These are phyloP conservation scores for Melanotus villosus DNA, from an alignment of 2,888 invertebrate genomes.

Conservation along the genomic window DNA sequence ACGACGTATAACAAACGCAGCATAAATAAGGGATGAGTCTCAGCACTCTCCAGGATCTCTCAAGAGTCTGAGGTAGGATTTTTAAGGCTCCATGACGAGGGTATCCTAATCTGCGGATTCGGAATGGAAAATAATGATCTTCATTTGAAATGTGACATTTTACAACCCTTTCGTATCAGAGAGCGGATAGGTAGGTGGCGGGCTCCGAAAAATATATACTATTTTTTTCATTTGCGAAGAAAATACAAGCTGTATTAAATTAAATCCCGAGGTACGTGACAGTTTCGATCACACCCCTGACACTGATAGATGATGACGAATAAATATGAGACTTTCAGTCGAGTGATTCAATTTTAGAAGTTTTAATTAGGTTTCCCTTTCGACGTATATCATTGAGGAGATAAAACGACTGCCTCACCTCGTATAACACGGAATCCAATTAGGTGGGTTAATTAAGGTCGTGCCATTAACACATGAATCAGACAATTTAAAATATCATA, in stretches of 20 bases:
- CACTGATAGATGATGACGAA: constrained; percentile 47
- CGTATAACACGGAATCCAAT: constrained; percentile 30
- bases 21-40: constrained; percentile 53
- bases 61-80: constrained; percentile 45
- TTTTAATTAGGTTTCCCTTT: constrained; percentile 44
- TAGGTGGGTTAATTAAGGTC: constrained; percentile 42
- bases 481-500: constrained; percentile 37
- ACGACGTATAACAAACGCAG: constrained; percentile 32
- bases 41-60: constrained; percentile 49
- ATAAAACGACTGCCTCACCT: constrained; percentile 35
- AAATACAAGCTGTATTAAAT: constrained; percentile 44
- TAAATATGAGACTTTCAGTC: constrained; percentile 42
- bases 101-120: constrained; percentile 54
- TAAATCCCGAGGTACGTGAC: constrained; percentile 42
- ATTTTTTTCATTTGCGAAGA: constrained; percentile 51
- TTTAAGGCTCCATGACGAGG: constrained; percentile 51
- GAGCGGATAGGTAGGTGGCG: constrained; percentile 9
- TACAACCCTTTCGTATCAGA: constrained; percentile 55
- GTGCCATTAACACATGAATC: constrained; percentile 40
- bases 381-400: constrained; percentile 26
- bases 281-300: constrained; percentile 43
- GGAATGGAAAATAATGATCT: constrained; percentile 56
- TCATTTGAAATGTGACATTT: constrained; percentile 60
- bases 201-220: constrained; percentile 42
- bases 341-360: constrained; percentile 44